phyloP scores from a whole-genome alignment of 2,888 invertebrate genomes.

The Idaea straminata region DNA sequence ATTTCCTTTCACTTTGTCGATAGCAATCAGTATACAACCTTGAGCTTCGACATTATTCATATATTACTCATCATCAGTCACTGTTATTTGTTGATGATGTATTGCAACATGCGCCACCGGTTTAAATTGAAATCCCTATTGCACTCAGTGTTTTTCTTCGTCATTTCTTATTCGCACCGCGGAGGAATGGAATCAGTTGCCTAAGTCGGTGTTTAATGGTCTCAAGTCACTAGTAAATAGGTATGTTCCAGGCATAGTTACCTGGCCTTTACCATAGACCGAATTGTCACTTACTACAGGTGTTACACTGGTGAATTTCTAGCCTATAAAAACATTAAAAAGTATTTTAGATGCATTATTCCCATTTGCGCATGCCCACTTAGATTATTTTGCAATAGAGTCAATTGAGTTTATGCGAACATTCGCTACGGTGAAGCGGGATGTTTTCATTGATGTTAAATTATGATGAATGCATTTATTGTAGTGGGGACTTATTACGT shows the following conservation, averaged over 20 bases:
- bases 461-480: constrained; percentile 63
- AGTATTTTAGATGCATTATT: not conserved
- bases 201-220: too few species aligned
- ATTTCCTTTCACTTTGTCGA: not conserved
- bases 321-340: not conserved
- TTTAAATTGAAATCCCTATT: not conserved
- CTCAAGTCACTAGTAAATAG: too few species aligned
- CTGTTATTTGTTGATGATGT: not conserved
- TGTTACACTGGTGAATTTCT: not conserved
- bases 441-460: constrained; percentile 59
- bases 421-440: constrained; percentile 46
- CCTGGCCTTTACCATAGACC: too few species aligned
- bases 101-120: not conserved
- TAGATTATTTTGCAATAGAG: constrained; percentile 39
- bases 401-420: constrained; percentile 40
- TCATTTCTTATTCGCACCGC: too few species aligned
- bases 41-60: not conserved
- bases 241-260: too few species aligned
- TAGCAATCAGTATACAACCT: not conserved
- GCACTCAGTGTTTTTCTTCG: not conserved
- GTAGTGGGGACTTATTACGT: constrained; percentile 50
- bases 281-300: not conserved
- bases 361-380: constrained; percentile 9
- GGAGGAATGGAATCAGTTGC: too few species aligned
- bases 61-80: not conserved